phyloP scores from a whole-genome alignment of 1,140 invertebrate species.

The Spodoptera frugiperda region DNA sequence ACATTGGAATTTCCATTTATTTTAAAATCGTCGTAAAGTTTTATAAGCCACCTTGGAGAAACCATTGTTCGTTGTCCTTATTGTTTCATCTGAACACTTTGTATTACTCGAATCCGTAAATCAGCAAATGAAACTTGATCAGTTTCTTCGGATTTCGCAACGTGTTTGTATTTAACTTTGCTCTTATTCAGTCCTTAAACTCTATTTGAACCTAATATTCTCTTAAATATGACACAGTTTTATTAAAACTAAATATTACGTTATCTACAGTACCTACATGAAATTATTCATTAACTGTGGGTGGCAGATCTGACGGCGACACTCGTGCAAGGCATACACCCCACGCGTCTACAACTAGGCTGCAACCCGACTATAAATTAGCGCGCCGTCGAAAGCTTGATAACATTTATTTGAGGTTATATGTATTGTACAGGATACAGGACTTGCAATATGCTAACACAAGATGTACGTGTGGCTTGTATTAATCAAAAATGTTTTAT shows the following conservation, averaged over 20 bases:
- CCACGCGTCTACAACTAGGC: conserved; percentile 52
- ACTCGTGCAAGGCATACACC: conserved; percentile 41
- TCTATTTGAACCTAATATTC: too few species aligned
- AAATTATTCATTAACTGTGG: conserved; percentile 38
- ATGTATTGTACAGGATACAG: conserved; percentile 51
- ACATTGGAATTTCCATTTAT: neutral
- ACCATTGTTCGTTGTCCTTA: neutral
- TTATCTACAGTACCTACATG: conserved; percentile 4
- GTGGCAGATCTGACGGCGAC: conserved; percentile 19
- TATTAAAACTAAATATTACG: neutral
- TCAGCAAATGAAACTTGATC: neutral
- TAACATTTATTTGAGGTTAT: conserved; percentile 54
- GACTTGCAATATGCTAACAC: conserved; percentile 45
- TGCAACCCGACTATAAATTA: conserved; percentile 53
- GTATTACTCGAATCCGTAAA: neutral
- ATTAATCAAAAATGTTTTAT: conserved; percentile 34
- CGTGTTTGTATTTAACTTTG: neutral
- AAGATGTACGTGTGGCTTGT: conserved; percentile 30
- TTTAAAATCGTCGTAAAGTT: neutral
- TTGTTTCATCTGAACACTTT: neutral
- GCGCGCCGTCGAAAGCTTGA: conserved; percentile 53
- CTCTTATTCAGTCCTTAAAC: neutral
- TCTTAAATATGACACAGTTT: neutral
- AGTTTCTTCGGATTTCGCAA: neutral
- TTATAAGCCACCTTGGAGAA: neutral